Conservation (phyloP, 2,797 vertebrate species). For the Pseudocheirus occidentalis region DNA sequence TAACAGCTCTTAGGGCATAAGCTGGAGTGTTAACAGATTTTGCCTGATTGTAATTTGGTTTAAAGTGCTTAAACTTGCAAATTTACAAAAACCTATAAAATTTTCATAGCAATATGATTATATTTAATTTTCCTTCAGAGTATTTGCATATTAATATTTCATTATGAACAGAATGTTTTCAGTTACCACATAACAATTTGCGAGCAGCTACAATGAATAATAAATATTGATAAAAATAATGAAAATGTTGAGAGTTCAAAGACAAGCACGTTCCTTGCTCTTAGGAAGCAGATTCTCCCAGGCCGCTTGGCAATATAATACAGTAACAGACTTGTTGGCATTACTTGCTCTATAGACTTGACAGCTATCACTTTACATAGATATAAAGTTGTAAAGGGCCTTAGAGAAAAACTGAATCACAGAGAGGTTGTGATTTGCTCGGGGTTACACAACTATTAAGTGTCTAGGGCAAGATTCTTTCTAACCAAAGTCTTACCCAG, state of each 20-base stretch:
- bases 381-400: neutral
- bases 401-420: neutral
- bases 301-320: neutral
- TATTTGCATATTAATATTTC: neutral
- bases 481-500: too few relatives aligned
- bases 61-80: neutral
- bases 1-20: neutral
- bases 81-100: neutral
- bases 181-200: neutral
- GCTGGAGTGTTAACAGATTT: neutral
- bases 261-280: neutral
- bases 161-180: neutral
- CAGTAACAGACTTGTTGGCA: neutral
- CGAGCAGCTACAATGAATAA: neutral
- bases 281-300: neutral
- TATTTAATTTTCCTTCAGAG: neutral
- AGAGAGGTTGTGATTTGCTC: neutral
- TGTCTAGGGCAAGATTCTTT: too few relatives aligned
- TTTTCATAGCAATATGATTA: neutral
- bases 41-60: neutral
- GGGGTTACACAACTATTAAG: neutral
- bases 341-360: neutral
- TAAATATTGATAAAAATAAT: neutral
- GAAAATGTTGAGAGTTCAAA: neutral
- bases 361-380: neutral